These are phyloP conservation scores for Caenorhabditis zanzibari DNA, from an alignment of 2,888 invertebrate species.

Conservation along the genomic window DNA sequence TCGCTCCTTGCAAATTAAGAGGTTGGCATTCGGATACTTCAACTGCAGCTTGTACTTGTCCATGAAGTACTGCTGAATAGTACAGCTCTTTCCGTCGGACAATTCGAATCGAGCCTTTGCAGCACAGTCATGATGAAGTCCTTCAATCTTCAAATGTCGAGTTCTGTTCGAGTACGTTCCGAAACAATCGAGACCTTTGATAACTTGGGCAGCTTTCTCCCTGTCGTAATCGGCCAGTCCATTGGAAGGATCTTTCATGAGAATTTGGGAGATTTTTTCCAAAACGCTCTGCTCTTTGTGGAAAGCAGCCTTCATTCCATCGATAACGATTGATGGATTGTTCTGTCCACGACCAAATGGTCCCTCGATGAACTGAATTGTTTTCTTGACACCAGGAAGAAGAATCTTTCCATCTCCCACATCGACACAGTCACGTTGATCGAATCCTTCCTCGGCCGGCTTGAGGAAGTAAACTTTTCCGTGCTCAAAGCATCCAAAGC, in stretches of 20 bases:
- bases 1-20: slow-evolving; percentile 61
- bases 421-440: slow-evolving; percentile 49
- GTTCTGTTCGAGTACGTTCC: slow-evolving; percentile 41
- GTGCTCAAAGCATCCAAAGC: slow-evolving; percentile 63
- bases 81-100: slow-evolving; percentile 24
- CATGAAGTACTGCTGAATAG: slow-evolving; percentile 57
- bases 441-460: slow-evolving; percentile 54
- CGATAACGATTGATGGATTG: slow-evolving; percentile 66
- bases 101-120: slow-evolving; percentile 37
- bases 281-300: slow-evolving; percentile 59
- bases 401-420: slow-evolving; percentile 71
- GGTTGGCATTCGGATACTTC: slow-evolving; percentile 65
- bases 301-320: slow-evolving; percentile 73
- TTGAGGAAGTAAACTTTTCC: slow-evolving; percentile 67
- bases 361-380: slow-evolving; percentile 68
- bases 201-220: slow-evolving; percentile 39
- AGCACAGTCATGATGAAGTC: slow-evolving; percentile 43
- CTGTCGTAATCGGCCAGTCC: slow-evolving; percentile 24
- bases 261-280: slow-evolving; percentile 54
- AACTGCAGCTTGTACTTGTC: slow-evolving; percentile 63
- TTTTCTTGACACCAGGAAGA: slow-evolving; percentile 63
- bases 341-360: slow-evolving; percentile 62
- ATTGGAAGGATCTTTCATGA: neutral
- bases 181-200: slow-evolving; percentile 53
- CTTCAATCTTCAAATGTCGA: slow-evolving; percentile 48